Evolutionary conservation across 2,113 vertebrate genomes (phyloP).

Genomic region (Melanotaenia duboulayi): DNA sequence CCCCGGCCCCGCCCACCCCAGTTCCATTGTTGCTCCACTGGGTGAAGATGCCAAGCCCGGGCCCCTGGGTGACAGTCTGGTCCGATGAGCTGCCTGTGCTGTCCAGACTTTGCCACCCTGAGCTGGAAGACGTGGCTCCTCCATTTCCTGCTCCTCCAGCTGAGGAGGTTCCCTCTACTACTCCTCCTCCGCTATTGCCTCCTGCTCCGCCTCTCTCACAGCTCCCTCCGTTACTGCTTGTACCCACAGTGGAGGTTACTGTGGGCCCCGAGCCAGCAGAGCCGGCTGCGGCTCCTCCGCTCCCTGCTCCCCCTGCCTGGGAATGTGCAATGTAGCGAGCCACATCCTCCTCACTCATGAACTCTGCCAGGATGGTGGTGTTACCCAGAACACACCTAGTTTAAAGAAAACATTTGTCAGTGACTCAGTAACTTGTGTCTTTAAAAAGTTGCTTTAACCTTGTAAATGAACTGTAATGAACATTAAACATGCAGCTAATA

Average conservation of each 20-base stretch:
- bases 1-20: slow-evolving; percentile 80
- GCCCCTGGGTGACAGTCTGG: slow-evolving; percentile 84
- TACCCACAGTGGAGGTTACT: slow-evolving; percentile 79
- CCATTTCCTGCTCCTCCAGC: slow-evolving; percentile 53
- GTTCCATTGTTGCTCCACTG: slow-evolving; percentile 94
- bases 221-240: slow-evolving; percentile 66
- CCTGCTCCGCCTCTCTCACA: slow-evolving; percentile 79
- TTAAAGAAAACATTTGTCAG: slow-evolving; percentile 6
- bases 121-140: slow-evolving; percentile 66
- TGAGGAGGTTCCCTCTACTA: slow-evolving; percentile 57
- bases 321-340: slow-evolving; percentile 98
- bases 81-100: slow-evolving; percentile 93
- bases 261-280: slow-evolving; percentile 81
- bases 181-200: slow-evolving; percentile 47
- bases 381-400: slow-evolving; percentile 98
- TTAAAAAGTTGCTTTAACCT: background rate
- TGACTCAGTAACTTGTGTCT: background rate
- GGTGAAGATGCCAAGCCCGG: slow-evolving; percentile 91
- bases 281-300: slow-evolving; percentile 49
- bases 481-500: too few relatives aligned
- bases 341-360: slow-evolving; percentile 98
- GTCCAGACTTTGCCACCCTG: slow-evolving; percentile 96
- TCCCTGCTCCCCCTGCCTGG: slow-evolving; percentile 81
- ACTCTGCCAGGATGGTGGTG: slow-evolving; percentile 99
- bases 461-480: too few relatives aligned